Evolutionary conservation across 1,140 invertebrate species (phyloP).

Genomic region (Drosophila parabipectinata): DNA sequence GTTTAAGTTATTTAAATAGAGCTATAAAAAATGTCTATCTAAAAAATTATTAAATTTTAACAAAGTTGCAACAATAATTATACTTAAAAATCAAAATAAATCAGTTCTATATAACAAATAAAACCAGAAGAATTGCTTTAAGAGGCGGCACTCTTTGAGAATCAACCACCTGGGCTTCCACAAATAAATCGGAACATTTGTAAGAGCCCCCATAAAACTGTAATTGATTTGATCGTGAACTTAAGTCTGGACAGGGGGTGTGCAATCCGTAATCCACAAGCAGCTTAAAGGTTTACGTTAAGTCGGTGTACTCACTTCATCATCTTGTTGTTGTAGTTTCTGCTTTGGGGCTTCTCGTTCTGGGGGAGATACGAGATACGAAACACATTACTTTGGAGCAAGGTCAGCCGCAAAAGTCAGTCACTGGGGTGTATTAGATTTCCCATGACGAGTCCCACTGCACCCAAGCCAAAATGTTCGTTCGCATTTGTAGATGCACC

Average conservation of each 20-base stretch:
- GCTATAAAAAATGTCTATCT: no score
- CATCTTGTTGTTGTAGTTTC: constrained; percentile 31
- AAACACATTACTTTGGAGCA: constrained; percentile 52
- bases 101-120: not conserved
- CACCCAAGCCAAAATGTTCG: not conserved
- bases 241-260: constrained; percentile 47
- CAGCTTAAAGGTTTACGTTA: constrained; percentile 34
- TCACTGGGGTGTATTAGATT: constrained; percentile 60
- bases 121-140: not conserved
- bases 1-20: no score
- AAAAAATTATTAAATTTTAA: not conserved
- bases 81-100: not conserved
- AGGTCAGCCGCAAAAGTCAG: constrained; percentile 67
- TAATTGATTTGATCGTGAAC: constrained; percentile 79
- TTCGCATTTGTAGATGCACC: not conserved
- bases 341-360: constrained; percentile 43
- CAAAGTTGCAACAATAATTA: not conserved
- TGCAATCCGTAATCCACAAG: constrained; percentile 22
- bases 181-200: constrained; percentile 22
- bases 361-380: constrained; percentile 26
- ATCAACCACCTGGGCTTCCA: constrained; percentile 53
- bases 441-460: constrained; percentile 14
- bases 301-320: constrained; percentile 59
- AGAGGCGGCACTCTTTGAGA: constrained; percentile 31
- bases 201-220: constrained; percentile 7